Conservation (phyloP, 2,797 vertebrate species). For the Pantherophis alleghaniensis region DNA sequence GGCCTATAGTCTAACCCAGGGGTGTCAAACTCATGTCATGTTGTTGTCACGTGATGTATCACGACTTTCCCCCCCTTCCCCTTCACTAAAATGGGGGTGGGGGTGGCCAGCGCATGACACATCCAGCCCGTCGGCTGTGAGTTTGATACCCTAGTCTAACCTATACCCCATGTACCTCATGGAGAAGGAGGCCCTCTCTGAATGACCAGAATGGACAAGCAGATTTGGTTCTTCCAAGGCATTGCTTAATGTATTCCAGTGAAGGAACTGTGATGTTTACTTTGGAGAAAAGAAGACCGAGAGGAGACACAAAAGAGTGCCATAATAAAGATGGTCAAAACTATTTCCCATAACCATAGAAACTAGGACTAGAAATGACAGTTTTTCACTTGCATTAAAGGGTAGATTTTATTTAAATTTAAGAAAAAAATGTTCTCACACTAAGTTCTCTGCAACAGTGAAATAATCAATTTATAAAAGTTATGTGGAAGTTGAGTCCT, state of each 20-base stretch:
- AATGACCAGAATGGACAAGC: background rate
- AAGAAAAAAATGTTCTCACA: too few species aligned
- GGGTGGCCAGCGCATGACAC: too few species aligned
- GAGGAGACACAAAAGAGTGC: background rate
- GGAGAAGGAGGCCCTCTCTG: background rate
- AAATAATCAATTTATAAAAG: background rate
- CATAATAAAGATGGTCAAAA: background rate
- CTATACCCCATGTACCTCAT: background rate
- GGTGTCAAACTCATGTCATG: background rate
- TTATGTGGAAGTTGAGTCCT: background rate
- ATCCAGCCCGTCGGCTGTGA: rapidly evolving
- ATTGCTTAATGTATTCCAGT: background rate
- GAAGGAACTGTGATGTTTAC: background rate
- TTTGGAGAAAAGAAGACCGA: background rate
- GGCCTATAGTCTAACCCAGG: background rate
- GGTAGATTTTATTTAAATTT: background rate
- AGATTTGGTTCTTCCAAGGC: background rate
- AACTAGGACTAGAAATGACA: background rate
- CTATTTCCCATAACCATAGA: background rate
- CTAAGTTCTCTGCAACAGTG: background rate
- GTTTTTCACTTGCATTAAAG: background rate
- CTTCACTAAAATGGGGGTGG: too few species aligned
- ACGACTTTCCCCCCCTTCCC: too few species aligned
- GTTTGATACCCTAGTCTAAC: background rate
- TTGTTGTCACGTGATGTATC: too few species aligned